Evolutionary conservation across 1,140 invertebrate genomes (phyloP).

Genomic region (Megalonaias nervosa): DNA sequence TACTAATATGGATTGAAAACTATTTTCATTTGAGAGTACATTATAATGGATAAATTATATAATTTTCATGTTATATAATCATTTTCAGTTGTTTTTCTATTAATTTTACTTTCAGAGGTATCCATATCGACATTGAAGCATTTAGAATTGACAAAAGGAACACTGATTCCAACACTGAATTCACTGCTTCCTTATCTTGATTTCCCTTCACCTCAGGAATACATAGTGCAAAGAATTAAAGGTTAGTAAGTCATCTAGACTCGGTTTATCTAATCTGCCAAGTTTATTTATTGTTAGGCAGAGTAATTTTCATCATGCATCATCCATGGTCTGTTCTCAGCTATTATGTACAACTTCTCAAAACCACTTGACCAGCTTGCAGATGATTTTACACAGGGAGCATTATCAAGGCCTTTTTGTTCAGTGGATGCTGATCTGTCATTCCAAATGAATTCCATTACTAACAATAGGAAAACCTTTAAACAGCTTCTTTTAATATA

Average conservation of each 20-base stretch:
- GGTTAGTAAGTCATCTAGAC: conserved; percentile 56
- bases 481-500: no score
- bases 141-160: conserved; percentile 75
- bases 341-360: neutral
- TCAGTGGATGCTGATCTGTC: neutral
- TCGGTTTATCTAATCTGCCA: neutral
- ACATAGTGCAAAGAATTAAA: conserved; percentile 83
- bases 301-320: neutral
- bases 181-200: conserved; percentile 85
- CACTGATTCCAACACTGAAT: conserved; percentile 80
- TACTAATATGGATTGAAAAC: no score
- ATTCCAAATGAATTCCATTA: neutral
- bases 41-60: no score
- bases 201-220: conserved; percentile 85
- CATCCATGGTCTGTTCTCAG: neutral
- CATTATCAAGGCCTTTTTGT: neutral
- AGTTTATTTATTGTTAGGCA: conserved; percentile 1
- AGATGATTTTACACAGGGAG: neutral
- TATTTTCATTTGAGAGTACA: no score
- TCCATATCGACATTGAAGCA: conserved; percentile 70
- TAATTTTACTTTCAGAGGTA: conserved; percentile 62
- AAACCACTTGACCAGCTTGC: neutral
- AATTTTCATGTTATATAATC: no score
- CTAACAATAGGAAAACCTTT: no score
- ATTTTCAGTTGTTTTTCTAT: no score